A percentile compares a stretch with the other conserved stretches of the same genome.
phyloP scores from a whole-genome alignment of 1,140 invertebrate species.

The Heliconius eleuchia region DNA sequence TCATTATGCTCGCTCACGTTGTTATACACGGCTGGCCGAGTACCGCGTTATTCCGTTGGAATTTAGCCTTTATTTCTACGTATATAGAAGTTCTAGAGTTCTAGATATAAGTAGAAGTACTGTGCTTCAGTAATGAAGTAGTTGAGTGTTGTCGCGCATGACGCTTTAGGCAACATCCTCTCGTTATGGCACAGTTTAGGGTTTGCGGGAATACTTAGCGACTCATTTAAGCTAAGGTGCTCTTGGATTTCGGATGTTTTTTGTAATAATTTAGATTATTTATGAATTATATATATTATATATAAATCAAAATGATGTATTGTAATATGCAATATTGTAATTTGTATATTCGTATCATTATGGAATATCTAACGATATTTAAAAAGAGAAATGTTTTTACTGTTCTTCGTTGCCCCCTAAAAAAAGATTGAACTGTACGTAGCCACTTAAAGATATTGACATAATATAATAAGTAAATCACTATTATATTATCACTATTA shows the following conservation, averaged over 20 bases:
- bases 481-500: too few species aligned
- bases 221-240: constrained; percentile 9
- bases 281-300: too few species aligned
- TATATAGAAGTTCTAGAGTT: neutral
- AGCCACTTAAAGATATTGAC: too few species aligned
- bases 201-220: neutral
- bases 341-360: too few species aligned
- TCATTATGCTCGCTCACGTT: constrained; percentile 35
- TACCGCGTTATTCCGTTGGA: neutral
- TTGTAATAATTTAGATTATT: neutral
- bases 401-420: too few species aligned
- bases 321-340: too few species aligned
- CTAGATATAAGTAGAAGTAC: constrained; percentile 21
- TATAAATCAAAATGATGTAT: too few species aligned
- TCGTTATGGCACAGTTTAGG: constrained; percentile 16
- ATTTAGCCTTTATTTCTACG: constrained; percentile 12
- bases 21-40: constrained; percentile 23
- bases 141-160: constrained; percentile 30
- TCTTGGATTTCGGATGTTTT: neutral
- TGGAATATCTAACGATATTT: too few species aligned
- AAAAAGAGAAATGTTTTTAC: too few species aligned
- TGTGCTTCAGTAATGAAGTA: constrained; percentile 32
- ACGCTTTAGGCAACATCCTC: constrained; percentile 22
- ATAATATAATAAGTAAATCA: too few species aligned
- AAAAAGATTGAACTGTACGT: too few species aligned